Percentiles rank a stretch among this genome's conserved stretches.
These are phyloP conservation scores for Stegodyphus dumicola DNA, from an alignment of 1,140 invertebrate species.

Conservation along the genomic window DNA sequence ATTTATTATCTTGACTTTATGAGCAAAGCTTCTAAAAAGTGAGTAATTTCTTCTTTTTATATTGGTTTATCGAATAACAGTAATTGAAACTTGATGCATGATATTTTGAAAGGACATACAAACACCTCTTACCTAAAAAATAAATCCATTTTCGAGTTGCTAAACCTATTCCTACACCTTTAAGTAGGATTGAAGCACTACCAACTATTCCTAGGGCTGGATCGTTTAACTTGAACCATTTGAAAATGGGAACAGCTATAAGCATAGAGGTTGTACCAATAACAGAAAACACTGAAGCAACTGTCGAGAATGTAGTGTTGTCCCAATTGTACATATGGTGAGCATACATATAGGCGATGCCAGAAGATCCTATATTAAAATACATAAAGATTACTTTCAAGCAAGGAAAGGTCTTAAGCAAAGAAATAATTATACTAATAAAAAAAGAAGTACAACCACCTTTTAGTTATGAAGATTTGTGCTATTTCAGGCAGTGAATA, in stretches of 20 bases:
- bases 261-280: background rate
- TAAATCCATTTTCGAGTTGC: slow-evolving; percentile 3
- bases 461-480: too few relatives aligned
- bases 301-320: slow-evolving; percentile 10
- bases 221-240: background rate
- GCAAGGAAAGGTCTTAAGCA: too few relatives aligned
- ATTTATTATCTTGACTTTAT: too few relatives aligned
- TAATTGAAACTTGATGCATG: too few relatives aligned
- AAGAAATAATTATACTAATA: too few relatives aligned
- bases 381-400: background rate
- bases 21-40: too few relatives aligned
- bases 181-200: background rate
- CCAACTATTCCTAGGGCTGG: slow-evolving; percentile 7
- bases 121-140: slow-evolving; percentile 18
- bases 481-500: too few relatives aligned
- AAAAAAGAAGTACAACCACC: too few relatives aligned
- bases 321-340: slow-evolving; percentile 20
- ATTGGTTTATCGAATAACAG: too few relatives aligned
- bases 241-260: slow-evolving; percentile 5
- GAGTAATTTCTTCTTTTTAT: too few relatives aligned
- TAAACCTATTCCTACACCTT: background rate
- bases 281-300: background rate
- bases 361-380: background rate
- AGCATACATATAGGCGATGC: background rate
- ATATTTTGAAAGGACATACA: too few relatives aligned